A percentile compares a stretch with the other conserved stretches of the same genome.
These are phyloP conservation scores for Heliocidaris erythrogramma DNA, from an alignment of 35 echinoderm and acorn worm species.

Conservation along the genomic window DNA sequence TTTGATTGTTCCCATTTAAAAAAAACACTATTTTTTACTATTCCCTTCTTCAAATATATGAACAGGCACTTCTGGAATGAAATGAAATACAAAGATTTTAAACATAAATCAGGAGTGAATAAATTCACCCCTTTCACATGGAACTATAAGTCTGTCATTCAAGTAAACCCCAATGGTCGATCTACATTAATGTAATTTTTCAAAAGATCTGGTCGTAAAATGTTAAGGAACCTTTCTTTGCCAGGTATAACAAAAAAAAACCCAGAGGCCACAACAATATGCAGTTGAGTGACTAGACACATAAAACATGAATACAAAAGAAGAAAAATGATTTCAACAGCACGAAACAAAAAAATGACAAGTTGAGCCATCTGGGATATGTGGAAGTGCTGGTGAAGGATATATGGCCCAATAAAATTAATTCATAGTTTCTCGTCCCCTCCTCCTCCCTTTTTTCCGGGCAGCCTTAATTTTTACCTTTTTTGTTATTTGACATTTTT, in stretches of 20 bases:
- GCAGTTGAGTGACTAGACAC: neutral
- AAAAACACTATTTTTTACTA: neutral
- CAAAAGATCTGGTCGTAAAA: neutral
- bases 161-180: neutral
- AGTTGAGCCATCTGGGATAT: neutral
- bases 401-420: no score
- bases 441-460: no score
- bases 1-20: neutral
- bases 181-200: neutral
- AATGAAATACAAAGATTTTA: no score
- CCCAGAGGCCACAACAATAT: neutral
- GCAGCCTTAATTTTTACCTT: no score
- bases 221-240: neutral
- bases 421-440: no score
- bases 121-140: neutral
- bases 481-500: no score
- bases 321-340: neutral
- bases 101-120: no score
- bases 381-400: neutral
- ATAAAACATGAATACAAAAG: neutral
- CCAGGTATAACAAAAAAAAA: neutral
- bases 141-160: neutral
- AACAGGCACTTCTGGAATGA: neutral
- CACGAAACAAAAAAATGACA: neutral
- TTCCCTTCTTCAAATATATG: neutral